These are phyloP conservation scores for Liodrosophila aerea DNA, from an alignment of 2,888 invertebrate genomes.

Conservation along the genomic window DNA sequence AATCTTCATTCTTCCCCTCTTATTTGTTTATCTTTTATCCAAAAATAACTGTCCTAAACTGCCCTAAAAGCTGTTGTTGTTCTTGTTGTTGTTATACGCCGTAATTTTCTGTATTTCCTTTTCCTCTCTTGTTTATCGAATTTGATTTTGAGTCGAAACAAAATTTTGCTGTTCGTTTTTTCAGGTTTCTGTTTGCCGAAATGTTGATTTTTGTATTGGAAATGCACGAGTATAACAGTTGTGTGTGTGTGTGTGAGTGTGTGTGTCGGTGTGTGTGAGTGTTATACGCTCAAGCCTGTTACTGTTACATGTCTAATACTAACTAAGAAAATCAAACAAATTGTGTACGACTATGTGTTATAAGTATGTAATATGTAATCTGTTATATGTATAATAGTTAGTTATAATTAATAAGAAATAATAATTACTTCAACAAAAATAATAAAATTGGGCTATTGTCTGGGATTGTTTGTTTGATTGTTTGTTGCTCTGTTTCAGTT, in stretches of 20 bases:
- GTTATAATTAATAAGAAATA: constrained; percentile 31
- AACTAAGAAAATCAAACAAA: constrained; percentile 34
- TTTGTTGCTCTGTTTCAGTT: constrained; percentile 79
- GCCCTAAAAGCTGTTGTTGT: constrained; percentile 39
- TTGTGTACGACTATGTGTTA: constrained; percentile 37
- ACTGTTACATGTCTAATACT: constrained; percentile 18
- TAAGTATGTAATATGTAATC: constrained; percentile 39
- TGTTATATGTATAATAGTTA: constrained; percentile 21
- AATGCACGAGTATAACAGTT: constrained; percentile 52
- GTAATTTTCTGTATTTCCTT: constrained; percentile 27
- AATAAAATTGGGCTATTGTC: constrained; percentile 77
- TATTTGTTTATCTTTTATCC: constrained; percentile 19
- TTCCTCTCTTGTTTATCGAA: constrained; percentile 19
- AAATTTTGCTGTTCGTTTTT: constrained; percentile 15
- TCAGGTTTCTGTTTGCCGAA: constrained; percentile 54
- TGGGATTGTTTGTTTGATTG: constrained; percentile 72
- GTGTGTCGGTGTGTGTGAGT: no score
- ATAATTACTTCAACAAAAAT: constrained; percentile 46
- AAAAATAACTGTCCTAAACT: constrained; percentile 42
- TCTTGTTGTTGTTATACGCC: constrained; percentile 19
- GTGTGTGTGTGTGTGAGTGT: constrained; percentile 33
- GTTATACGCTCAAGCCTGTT: constrained; percentile 4
- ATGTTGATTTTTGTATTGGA: constrained; percentile 51
- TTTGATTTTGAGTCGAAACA: constrained; percentile 34
- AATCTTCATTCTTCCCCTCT: constrained; percentile 60